phyloP scores from a whole-genome alignment of 2,113 vertebrate genomes.

The Campylomormyrus numenius region DNA sequence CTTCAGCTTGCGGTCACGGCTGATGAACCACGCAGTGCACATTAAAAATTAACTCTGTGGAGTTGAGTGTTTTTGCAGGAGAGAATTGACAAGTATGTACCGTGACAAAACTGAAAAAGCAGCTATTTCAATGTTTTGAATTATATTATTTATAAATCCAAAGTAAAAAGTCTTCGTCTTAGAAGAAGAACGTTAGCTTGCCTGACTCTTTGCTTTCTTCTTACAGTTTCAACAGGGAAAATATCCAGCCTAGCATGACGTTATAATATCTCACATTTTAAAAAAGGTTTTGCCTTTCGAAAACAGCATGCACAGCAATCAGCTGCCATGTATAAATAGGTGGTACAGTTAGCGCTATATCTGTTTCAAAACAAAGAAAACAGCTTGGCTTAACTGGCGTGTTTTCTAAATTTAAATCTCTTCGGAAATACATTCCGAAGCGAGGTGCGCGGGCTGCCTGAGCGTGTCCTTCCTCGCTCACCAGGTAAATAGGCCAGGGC shows the following conservation, averaged over 20 bases:
- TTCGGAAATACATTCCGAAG: neutral
- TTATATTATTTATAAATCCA: slow-evolving; percentile 15
- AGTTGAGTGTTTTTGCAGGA: slow-evolving; percentile 17
- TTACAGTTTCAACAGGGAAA: neutral
- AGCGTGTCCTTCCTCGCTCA: neutral
- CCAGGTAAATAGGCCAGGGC: slow-evolving; percentile 15
- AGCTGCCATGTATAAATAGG: neutral
- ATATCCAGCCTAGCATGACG: neutral
- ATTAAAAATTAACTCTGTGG: slow-evolving; percentile 27
- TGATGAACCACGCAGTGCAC: neutral
- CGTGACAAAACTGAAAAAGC: slow-evolving; percentile 20
- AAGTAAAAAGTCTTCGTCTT: neutral
- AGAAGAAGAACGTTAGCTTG: slow-evolving; percentile 1
- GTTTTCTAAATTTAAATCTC: neutral
- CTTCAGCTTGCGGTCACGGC: slow-evolving; percentile 30
- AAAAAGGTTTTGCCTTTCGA: neutral
- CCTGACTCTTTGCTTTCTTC: neutral
- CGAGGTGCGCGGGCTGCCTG: neutral
- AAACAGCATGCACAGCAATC: neutral
- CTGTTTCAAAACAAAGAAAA: neutral
- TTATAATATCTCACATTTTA: slow-evolving; percentile 9
- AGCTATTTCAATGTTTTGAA: neutral
- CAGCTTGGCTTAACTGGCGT: neutral
- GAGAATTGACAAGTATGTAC: slow-evolving; percentile 18
- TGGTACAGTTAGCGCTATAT: neutral